Conservation (phyloP, 2,113 vertebrate species). For the Oncorhynchus kisutch region DNA sequence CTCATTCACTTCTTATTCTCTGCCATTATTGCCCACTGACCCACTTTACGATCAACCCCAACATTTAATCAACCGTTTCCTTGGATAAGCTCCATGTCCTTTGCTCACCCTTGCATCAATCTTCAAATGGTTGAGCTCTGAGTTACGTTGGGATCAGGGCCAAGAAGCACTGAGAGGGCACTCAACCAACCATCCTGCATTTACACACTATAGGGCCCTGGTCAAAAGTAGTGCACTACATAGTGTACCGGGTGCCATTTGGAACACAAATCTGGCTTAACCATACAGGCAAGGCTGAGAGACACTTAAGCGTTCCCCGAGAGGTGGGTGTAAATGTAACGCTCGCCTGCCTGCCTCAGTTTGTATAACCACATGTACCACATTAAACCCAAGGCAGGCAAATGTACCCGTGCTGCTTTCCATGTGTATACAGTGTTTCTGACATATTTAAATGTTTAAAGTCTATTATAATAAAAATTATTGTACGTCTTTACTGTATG, state of each 20-base stretch:
- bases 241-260: too few species aligned
- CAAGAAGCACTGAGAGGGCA: conserved; percentile 13
- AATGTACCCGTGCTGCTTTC: background rate
- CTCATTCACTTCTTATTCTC: conserved; percentile 15
- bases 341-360: too few species aligned
- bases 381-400: too few species aligned
- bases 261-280: background rate
- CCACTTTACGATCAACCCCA: conserved; percentile 10
- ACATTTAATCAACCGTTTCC: background rate
- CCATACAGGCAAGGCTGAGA: conserved; percentile 2
- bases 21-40: conserved; percentile 6
- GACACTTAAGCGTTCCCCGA: background rate
- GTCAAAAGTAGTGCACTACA: too few species aligned
- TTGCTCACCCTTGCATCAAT: background rate
- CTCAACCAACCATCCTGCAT: background rate
- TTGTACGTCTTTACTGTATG: conserved; percentile 1
- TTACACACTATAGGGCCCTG: background rate
- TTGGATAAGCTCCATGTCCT: background rate
- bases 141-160: conserved; percentile 15
- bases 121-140: conserved; percentile 5
- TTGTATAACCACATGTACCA: too few species aligned
- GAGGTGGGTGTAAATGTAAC: background rate
- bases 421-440: conserved; percentile 4
- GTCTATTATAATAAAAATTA: conserved; percentile 21
- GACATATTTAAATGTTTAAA: conserved; percentile 2